Evolutionary conservation across 2,113 vertebrate genomes (phyloP).

Genomic region (Pangasianodon gigas): DNA sequence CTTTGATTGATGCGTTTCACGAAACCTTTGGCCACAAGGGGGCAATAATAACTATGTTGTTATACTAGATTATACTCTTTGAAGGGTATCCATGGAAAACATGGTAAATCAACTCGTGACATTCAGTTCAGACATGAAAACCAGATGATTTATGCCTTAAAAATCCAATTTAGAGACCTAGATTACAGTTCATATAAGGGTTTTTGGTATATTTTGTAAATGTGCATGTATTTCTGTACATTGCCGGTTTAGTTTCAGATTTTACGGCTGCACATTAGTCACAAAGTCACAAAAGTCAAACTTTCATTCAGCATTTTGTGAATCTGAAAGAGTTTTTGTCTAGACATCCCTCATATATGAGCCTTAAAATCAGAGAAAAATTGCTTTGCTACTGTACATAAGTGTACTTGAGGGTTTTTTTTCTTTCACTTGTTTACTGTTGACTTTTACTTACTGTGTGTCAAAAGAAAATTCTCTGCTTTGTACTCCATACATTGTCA

Average conservation of each 20-base stretch:
- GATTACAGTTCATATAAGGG: not conserved
- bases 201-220: not conserved
- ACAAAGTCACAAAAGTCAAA: not conserved
- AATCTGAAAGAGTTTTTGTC: not conserved
- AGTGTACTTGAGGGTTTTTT: not conserved
- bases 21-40: slow-evolving; percentile 33
- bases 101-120: not conserved
- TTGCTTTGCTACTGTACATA: not conserved
- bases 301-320: not conserved
- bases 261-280: not conserved
- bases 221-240: not conserved
- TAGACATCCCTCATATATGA: not conserved
- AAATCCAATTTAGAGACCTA: not conserved
- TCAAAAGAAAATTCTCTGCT: not conserved
- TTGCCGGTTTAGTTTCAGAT: not conserved
- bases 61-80: slow-evolving; percentile 29
- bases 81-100: slow-evolving; percentile 5
- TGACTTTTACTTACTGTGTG: not conserved
- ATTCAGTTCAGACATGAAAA: not conserved
- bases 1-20: slow-evolving; percentile 22
- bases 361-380: not conserved
- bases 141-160: not conserved
- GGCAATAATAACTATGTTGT: slow-evolving; percentile 36
- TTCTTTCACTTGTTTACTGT: not conserved
- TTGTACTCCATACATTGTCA: not conserved